These are phyloP conservation scores for Pachyuromys duprasi DNA, from an alignment of 2,797 vertebrate genomes.

Conservation along the genomic window DNA sequence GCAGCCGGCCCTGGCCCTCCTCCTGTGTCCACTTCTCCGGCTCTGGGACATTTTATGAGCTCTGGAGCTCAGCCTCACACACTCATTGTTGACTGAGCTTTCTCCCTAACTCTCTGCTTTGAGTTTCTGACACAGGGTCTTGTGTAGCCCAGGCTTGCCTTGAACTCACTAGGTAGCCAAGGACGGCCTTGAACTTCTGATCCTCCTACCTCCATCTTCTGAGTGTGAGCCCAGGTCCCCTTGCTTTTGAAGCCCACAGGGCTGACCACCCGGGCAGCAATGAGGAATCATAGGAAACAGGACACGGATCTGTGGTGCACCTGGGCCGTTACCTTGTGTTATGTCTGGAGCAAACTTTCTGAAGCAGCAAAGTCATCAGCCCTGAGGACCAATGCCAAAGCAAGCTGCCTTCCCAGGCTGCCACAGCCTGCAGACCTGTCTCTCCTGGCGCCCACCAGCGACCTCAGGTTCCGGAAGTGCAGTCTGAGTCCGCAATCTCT, in stretches of 20 bases:
- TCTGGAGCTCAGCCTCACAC: background rate
- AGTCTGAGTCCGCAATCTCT: background rate
- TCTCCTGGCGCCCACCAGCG: background rate
- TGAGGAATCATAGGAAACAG: background rate
- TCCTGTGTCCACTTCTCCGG: background rate
- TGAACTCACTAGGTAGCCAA: background rate
- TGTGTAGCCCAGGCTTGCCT: background rate
- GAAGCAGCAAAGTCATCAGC: background rate
- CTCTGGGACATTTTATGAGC: background rate
- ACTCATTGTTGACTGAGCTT: background rate
- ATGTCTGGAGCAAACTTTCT: background rate
- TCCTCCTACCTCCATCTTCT: background rate
- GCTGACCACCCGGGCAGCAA: background rate
- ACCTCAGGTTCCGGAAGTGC: background rate
- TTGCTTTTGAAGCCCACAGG: background rate
- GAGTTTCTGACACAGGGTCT: background rate
- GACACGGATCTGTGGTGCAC: background rate
- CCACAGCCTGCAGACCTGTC: accelerated
- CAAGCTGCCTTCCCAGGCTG: background rate
- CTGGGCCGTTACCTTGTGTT: background rate
- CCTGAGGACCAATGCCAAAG: background rate
- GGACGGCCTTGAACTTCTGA: background rate
- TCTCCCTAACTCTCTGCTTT: background rate
- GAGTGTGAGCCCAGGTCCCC: background rate
- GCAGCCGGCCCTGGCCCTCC: background rate